Evolutionary conservation across 2,113 vertebrate species (phyloP).

Genomic region (Mobula birostris): DNA sequence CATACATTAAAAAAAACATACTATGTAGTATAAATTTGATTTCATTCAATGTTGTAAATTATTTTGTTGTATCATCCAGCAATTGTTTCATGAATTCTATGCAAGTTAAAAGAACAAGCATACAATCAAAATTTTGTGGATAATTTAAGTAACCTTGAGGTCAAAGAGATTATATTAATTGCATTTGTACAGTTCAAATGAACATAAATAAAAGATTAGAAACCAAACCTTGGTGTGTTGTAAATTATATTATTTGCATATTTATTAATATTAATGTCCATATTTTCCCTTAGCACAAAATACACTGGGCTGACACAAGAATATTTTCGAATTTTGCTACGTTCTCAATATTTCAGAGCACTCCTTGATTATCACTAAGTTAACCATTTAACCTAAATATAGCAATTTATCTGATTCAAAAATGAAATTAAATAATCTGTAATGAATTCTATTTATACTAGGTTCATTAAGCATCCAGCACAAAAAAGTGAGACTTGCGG

Average conservation of each 20-base stretch:
- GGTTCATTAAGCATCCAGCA: background rate
- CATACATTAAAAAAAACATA: background rate
- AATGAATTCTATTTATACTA: background rate
- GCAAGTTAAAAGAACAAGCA: background rate
- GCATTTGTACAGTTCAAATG: slow-evolving; percentile 37
- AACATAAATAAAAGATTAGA: slow-evolving; percentile 39
- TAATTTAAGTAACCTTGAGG: slow-evolving; percentile 28
- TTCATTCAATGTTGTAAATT: slow-evolving; percentile 11
- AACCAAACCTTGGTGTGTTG: slow-evolving; percentile 37
- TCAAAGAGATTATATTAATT: slow-evolving; percentile 37
- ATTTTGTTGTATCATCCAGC: background rate
- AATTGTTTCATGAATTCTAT: background rate
- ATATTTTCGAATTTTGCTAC: background rate
- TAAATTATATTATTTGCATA: slow-evolving; percentile 38
- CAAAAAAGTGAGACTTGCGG: background rate
- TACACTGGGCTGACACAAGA: background rate
- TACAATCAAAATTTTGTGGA: slow-evolving; percentile 9
- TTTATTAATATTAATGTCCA: slow-evolving; percentile 37
- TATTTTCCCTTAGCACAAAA: slow-evolving; percentile 11
- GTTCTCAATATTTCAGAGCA: background rate
- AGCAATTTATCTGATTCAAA: background rate
- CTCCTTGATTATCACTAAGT: background rate
- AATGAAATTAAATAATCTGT: background rate
- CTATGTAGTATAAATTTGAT: slow-evolving; percentile 17
- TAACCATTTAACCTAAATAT: background rate